Evolutionary conservation across 2,113 vertebrate species (phyloP), one percentile per base, ranked within the genome.

Genomic region (Patagioenas fasciata): DNA sequence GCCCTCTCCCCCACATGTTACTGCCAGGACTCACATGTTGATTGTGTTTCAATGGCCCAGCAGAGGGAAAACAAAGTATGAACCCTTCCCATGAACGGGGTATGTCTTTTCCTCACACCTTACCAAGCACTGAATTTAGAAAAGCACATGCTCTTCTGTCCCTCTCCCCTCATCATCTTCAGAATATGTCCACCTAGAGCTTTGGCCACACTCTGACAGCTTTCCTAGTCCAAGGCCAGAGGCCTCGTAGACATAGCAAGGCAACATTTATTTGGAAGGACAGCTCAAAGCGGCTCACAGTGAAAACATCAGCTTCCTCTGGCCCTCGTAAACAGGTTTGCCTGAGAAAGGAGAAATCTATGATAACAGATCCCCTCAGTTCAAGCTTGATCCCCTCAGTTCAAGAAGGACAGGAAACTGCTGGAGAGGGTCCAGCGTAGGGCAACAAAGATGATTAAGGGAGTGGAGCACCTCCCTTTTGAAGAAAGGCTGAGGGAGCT

Each of bases 141-240:
- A 93, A 86, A 84, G 80, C 72, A 95, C 77, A 72, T 0, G 1
- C 14, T 84, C 48, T 92, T 96, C 83, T 57, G 44, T 89, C 64
- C 23, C 38, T 80, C 64, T 84, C 56, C 29, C 32, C 10, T 67
- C 77, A 56, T 71, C 88, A 23, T 86, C 89, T 67, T 84, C 53
- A 92, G 56, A 84, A 91, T 92, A 87, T 3, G 34, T 74, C 78
- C 34, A 53, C 69, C 86, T 86, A 79, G 73, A 95, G 57, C 61
- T 91, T 91, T 85, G 80, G 57, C 83, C 91, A 89, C 67, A 67
- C 48, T 87, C 81, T 89, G 86, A 89, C 89, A 95, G 48, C 44
- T 50, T 91, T 95, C 93, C 93, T 83, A 95, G 83, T 7, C 61
- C 64, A 89, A 93, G 82, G 90, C 94, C 62, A 3, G 79, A 92